Conservation (phyloP, 2,113 vertebrate species). For the Macroglossus sobrinus region DNA sequence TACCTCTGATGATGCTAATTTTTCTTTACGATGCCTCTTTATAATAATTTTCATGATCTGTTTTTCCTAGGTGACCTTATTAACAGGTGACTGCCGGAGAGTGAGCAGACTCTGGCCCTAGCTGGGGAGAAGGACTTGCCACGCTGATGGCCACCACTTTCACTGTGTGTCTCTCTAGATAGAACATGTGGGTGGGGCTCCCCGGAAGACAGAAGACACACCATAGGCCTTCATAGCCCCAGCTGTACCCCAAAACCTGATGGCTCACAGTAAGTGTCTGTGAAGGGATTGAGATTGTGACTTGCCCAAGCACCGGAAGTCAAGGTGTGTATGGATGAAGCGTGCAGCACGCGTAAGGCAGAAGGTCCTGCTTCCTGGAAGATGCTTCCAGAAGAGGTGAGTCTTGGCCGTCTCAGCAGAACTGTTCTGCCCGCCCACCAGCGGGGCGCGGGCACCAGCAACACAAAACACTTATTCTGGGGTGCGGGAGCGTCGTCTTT, state of each 20-base stretch:
- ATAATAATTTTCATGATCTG: neutral
- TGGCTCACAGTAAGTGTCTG: neutral
- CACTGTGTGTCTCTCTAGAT: neutral
- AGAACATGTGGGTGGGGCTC: too few species aligned
- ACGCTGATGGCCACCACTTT: accelerated
- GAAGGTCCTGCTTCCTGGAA: accelerated
- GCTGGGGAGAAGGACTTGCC: accelerated
- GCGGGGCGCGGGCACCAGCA: too few species aligned
- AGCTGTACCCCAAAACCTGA: neutral
- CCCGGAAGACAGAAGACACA: neutral
- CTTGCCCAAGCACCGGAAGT: neutral
- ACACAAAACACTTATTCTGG: neutral
- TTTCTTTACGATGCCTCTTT: neutral
- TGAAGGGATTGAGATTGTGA: neutral
- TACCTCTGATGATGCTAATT: neutral
- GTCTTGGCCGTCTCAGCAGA: accelerated
- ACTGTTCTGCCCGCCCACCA: accelerated
- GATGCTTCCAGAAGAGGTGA: neutral
- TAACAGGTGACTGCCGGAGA: neutral
- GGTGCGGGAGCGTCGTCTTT: neutral
- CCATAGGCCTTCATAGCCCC: neutral
- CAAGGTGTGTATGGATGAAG: accelerated
- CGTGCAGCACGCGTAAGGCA: accelerated
- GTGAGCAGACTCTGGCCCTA: neutral
- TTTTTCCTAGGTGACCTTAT: neutral